These are phyloP conservation scores for Gibbula magus DNA, from an alignment of 2,888 invertebrate species.

Conservation along the genomic window DNA sequence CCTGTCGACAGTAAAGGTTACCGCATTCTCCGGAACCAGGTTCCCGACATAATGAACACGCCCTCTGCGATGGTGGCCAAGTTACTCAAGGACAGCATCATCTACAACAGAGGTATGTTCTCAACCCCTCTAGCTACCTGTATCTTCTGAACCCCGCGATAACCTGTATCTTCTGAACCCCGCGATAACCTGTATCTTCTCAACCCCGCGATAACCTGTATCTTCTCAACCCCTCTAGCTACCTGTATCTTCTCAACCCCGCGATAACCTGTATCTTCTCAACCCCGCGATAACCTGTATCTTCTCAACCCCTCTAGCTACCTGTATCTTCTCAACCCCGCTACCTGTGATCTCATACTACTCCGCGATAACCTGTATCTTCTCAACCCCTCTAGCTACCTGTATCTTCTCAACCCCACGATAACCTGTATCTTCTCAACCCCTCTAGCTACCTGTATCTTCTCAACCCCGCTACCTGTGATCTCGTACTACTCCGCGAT, in stretches of 20 bases:
- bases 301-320: too few species aligned
- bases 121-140: too few species aligned
- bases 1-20: slow-evolving; percentile 63
- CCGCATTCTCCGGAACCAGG: slow-evolving; percentile 64
- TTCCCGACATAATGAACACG: slow-evolving; percentile 59
- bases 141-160: neutral
- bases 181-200: neutral
- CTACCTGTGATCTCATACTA: neutral
- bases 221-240: too few species aligned
- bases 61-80: slow-evolving; percentile 62
- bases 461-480: too few species aligned
- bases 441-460: too few species aligned
- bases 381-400: too few species aligned
- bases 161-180: neutral
- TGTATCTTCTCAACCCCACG: neutral
- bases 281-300: too few species aligned
- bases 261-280: too few species aligned
- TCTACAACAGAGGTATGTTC: slow-evolving; percentile 71
- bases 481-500: too few species aligned
- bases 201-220: neutral
- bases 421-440: neutral
- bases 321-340: too few species aligned
- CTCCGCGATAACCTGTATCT: too few species aligned
- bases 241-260: too few species aligned
- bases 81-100: slow-evolving; percentile 65